Evolutionary conservation across 1,140 invertebrate species (phyloP), one percentile per base, ranked within the genome.

Genomic region (Zelostemma sp.): DNA sequence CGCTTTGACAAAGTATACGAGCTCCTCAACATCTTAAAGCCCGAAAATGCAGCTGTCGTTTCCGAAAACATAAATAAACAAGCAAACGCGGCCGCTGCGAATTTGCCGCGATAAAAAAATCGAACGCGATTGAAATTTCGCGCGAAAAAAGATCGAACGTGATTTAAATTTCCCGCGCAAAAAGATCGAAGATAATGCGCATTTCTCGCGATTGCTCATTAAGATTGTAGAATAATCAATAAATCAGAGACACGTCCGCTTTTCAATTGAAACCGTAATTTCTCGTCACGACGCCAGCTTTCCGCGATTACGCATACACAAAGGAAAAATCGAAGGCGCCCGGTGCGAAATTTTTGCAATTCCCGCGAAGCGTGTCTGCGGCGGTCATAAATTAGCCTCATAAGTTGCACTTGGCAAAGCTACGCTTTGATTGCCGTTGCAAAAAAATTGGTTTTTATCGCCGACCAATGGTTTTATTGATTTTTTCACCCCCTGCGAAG

Each of bases 361-460:
- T 11, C 33, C 45, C 51, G 38, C 28, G 11, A 38, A 64, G 35
- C 61, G 59, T 69, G 61, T 64, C 60, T 62, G 53, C 47, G 66
- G 60, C 57, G 61, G 72, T 61, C 61, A 73, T 73, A 77, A 74
- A 73, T 74, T 70, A 74, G 60, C 60, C 61, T 68, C 55, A 66
- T 60, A 67, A 68, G 68, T 65, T 58, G 61, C 46, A 53, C 51
- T 66, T 66, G 47, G 60, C 71, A 68, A 72, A 68, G 51, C 69
- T 72, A 51, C 61, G 15, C 60, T 72, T 72, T 68, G 72, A 72
- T 72, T 68, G 21, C 21, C 21, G 33, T 35, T 2, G 6, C 3
- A 35, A 35, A 35, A 9, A 45, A 19, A 45, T 11, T 3, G 5
- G 2, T 14, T 16, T 16, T 45, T 45, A 4, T 45, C 16, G 12